phyloP scores from a whole-genome alignment of 2,888 invertebrate species.

The Pseudanteris insignis region DNA sequence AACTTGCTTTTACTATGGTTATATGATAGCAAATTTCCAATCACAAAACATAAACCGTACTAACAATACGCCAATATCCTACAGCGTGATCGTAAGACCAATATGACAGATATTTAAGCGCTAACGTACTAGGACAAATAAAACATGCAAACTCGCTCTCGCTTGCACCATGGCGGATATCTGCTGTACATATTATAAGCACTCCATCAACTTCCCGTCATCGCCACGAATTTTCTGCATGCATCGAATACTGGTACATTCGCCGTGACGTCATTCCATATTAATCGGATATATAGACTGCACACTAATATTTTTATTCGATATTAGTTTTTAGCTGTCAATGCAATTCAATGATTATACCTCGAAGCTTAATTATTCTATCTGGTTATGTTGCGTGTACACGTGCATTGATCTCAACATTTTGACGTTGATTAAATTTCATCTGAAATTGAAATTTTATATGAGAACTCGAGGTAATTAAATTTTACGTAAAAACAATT shows the following conservation, averaged over 20 bases:
- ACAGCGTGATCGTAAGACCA: too few relatives aligned
- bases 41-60: too few relatives aligned
- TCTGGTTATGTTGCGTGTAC: conserved; percentile 24
- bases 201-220: conserved; percentile 48
- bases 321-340: conserved; percentile 46
- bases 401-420: conserved; percentile 5
- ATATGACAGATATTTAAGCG: conserved; percentile 22
- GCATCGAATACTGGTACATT: conserved; percentile 45
- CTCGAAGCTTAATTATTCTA: conserved; percentile 17
- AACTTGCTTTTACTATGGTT: too few relatives aligned
- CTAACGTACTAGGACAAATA: conserved; percentile 29
- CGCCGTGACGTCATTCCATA: conserved; percentile 45
- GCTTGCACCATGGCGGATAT: conserved; percentile 46
- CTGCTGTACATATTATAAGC: conserved; percentile 45
- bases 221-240: conserved; percentile 47
- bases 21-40: too few relatives aligned
- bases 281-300: conserved; percentile 40
- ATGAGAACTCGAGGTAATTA: neutral
- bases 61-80: too few relatives aligned
- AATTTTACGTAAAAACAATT: too few relatives aligned
- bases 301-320: conserved; percentile 29
- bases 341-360: conserved; percentile 30
- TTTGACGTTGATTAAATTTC: neutral
- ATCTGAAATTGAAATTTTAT: neutral
- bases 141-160: conserved; percentile 31